Evolutionary conservation across 2,113 vertebrate species (phyloP).

Genomic region (Triplophysa siluroides): DNA sequence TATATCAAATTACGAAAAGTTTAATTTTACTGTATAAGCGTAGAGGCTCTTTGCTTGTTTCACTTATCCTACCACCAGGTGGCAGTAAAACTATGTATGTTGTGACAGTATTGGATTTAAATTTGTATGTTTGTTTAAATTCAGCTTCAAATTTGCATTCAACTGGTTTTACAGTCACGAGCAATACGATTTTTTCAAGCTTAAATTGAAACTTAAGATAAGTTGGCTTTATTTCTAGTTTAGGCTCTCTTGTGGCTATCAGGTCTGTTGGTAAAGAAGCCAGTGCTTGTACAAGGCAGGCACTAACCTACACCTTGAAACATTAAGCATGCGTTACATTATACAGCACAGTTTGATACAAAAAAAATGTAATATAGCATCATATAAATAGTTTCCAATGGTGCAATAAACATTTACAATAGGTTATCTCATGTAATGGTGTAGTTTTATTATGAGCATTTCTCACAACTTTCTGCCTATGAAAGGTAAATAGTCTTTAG

Average conservation of each 20-base stretch:
- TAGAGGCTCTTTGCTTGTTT: neutral
- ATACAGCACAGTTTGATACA: neutral
- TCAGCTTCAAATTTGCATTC: too few species aligned
- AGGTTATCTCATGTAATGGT: neutral
- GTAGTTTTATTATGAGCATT: neutral
- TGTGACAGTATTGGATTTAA: neutral
- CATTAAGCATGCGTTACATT: neutral
- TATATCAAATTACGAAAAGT: too few species aligned
- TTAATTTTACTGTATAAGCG: neutral
- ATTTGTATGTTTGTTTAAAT: too few species aligned
- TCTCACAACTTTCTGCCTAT: conserved; percentile 1
- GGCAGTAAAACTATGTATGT: neutral
- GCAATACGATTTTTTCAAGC: too few species aligned
- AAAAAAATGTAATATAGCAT: neutral
- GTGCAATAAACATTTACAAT: neutral
- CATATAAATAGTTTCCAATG: neutral
- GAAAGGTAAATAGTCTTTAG: neutral
- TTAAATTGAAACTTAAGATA: neutral
- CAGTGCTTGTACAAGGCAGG: too few species aligned
- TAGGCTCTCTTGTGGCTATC: neutral
- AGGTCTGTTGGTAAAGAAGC: neutral
- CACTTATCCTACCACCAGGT: neutral
- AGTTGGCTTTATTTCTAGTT: neutral
- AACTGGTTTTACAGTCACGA: too few species aligned
- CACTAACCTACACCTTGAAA: neutral